Base-by-base conservation (phyloP, 2,888 invertebrate species). In the Prosapia bicincta region DNA sequence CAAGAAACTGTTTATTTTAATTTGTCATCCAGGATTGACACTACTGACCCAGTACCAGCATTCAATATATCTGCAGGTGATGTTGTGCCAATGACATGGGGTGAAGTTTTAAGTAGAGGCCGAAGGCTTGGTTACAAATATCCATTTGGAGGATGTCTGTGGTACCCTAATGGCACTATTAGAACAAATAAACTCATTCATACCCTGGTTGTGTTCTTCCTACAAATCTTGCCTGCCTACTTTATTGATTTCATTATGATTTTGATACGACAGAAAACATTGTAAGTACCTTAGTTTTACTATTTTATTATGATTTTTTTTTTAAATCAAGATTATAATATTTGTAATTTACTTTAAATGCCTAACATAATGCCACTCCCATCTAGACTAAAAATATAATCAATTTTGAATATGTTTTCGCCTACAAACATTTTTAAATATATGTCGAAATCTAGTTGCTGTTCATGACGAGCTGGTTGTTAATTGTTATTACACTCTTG, bases 71-170 rank as follows among this genome's bases (percentile, higher is more conserved):
- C 94, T 24, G 93, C 95, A 0, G 89, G 88, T 7, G 88, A 93
- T 66, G 93, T 76, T 25, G 75, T 95, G 80, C 91, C 94, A 0
- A 85, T 97, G 67, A 92, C 92, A 0, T 99, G 98, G 98, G 93
- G 93, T 0, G 88, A 91, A 75, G 76, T 78, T n/a, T 68, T 79
- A 7, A 73, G 77, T 7, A n/a, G 75, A 86, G 89, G 90, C 26
- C 87, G 88, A 0, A 81, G 86, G 74, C 88, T 89, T 79, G 87
- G 91, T 0, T 87, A 90, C 78, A 89, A 91, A 81, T 91, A 91
- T 81, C 95, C 96, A 0, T 90, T 94, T 83, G 91, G 93, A 75
- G 88, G 92, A 13, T 90, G 92, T 43, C 87, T 95, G 0, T 93
- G 96, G 91, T 93, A 92, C 84, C 93, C 93, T 0, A 92, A 92